Conservation (phyloP, 2,888 invertebrate species). For the Eilema sororculum region DNA sequence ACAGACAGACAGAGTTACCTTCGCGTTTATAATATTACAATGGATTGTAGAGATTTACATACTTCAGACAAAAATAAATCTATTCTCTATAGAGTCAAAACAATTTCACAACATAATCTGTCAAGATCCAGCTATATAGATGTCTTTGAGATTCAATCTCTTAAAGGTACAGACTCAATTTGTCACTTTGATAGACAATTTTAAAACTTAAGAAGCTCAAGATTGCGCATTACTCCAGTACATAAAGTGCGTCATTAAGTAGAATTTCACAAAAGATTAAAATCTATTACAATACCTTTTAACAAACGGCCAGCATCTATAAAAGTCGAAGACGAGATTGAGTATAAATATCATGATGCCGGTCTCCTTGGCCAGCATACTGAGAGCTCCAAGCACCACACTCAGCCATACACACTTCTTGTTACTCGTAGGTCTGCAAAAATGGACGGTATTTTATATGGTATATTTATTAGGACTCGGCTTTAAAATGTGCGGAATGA, state of each 20-base stretch:
- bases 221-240: conserved; percentile 25
- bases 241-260: conserved; percentile 26
- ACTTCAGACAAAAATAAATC: neutral
- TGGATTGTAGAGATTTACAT: neutral
- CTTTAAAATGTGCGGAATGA: conserved; percentile 33
- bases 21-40: too few relatives aligned
- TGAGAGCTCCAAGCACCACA: conserved; percentile 90
- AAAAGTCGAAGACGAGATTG: conserved; percentile 93
- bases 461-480: conserved; percentile 41
- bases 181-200: conserved; percentile 20
- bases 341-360: conserved; percentile 92
- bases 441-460: conserved; percentile 40
- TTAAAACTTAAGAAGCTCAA: conserved; percentile 13
- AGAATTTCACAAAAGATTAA: conserved; percentile 51
- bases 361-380: conserved; percentile 96
- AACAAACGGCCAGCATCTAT: conserved; percentile 91
- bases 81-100: conserved; percentile 7
- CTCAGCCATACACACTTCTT: conserved; percentile 89
- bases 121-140: conserved; percentile 6
- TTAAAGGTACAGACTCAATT: conserved; percentile 11
- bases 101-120: conserved; percentile 4
- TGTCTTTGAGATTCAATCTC: conserved; percentile 14
- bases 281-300: conserved; percentile 85
- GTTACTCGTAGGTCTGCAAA: conserved; percentile 75
- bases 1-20: too few relatives aligned